phyloP scores from a whole-genome alignment of 2,888 invertebrate genomes.

The Apamea epomidion region DNA sequence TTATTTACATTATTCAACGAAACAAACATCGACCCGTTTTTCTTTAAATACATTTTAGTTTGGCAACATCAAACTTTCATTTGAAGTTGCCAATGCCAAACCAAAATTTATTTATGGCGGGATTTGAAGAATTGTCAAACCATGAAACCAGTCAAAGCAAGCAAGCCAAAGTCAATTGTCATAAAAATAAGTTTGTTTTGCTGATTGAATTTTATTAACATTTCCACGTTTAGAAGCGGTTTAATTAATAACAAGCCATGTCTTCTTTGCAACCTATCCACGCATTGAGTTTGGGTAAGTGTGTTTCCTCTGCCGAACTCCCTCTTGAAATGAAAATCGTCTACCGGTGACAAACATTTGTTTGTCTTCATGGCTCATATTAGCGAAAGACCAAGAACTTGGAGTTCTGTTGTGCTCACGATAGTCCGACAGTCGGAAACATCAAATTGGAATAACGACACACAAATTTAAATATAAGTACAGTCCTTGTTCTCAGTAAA shows the following conservation, averaged over 20 bases:
- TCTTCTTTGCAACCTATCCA: conserved; percentile 87
- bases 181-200: not conserved
- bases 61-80: conserved; percentile 8
- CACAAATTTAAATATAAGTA: not conserved
- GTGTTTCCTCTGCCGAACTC: not conserved
- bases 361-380: not conserved
- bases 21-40: not conserved
- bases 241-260: conserved; percentile 69
- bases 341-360: not conserved
- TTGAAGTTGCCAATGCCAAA: too few relatives aligned
- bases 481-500: not conserved
- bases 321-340: not conserved
- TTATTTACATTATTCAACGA: not conserved
- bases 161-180: not conserved
- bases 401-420: not conserved
- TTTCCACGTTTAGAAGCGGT: not conserved
- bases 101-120: conserved; percentile 16
- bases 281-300: conserved; percentile 89
- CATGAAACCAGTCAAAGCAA: not conserved
- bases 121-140: conserved; percentile 35
- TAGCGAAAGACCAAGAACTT: not conserved
- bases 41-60: not conserved
- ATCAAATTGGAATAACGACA: not conserved
- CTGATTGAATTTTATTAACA: not conserved
- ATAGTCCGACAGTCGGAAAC: not conserved